Percentiles rank a stretch among this genome's conserved stretches.
phyloP scores from a whole-genome alignment of 1,140 invertebrate genomes.

The Drosophila pallidifrons region DNA sequence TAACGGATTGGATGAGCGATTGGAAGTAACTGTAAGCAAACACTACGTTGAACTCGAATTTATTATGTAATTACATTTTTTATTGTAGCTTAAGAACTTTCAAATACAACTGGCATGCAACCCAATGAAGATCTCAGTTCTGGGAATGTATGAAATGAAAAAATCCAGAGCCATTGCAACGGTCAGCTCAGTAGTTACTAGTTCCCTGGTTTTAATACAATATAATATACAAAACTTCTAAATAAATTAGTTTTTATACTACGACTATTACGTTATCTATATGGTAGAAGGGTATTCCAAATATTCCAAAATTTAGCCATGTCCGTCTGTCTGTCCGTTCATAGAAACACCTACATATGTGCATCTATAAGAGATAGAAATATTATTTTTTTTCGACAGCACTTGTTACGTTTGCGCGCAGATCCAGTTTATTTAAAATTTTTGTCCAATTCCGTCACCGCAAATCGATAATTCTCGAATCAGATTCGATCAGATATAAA shows the following conservation, averaged over 20 bases:
- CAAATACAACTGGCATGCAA: constrained; percentile 45
- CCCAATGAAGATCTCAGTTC: constrained; percentile 31
- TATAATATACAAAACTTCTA: constrained; percentile 37
- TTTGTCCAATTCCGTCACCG: background rate
- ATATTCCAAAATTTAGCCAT: too few species aligned
- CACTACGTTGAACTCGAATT: background rate
- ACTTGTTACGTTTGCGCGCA: too few species aligned
- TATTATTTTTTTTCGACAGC: too few species aligned
- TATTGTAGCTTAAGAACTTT: constrained; percentile 38
- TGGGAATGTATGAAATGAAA: constrained; percentile 10
- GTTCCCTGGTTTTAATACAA: constrained; percentile 53
- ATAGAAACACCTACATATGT: too few species aligned
- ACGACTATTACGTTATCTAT: too few species aligned
- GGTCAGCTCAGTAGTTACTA: constrained; percentile 42
- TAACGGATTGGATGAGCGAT: constrained; percentile 36
- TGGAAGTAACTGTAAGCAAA: constrained; percentile 41
- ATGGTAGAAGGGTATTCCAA: too few species aligned
- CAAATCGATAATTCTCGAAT: too few species aligned
- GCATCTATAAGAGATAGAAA: too few species aligned
- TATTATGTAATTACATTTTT: too few species aligned
- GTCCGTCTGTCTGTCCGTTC: too few species aligned
- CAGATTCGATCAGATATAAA: too few species aligned
- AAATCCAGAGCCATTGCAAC: constrained; percentile 3
- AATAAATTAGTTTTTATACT: constrained; percentile 13
- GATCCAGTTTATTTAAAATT: background rate